Evolutionary conservation across 2,797 vertebrate genomes (phyloP).

Genomic region (Darevskia nairensis): DNA sequence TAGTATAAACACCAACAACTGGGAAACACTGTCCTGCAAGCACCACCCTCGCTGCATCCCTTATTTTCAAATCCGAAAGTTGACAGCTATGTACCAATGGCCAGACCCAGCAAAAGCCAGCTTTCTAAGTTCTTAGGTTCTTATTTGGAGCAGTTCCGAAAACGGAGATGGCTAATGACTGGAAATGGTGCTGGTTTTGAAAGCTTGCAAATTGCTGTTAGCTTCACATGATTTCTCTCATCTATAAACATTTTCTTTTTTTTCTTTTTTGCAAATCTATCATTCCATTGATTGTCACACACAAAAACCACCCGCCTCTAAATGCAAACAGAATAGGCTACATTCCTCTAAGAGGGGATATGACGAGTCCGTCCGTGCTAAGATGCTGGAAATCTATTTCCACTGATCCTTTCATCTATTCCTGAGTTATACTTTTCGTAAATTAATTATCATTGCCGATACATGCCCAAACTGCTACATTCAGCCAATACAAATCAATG

Average conservation of each 20-base stretch:
- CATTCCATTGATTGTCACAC: not conserved
- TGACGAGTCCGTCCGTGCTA: constrained; percentile 55
- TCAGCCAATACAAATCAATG: constrained; percentile 54
- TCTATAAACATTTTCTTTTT: not conserved
- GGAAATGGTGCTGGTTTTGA: not conserved
- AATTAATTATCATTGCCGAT: constrained; percentile 51
- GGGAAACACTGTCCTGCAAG: too few species aligned
- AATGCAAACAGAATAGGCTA: constrained; percentile 57
- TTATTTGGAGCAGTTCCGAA: not conserved
- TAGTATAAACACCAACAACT: too few species aligned
- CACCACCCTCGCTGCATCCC: too few species aligned
- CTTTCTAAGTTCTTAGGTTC: not conserved
- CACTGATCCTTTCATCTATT: constrained; percentile 69
- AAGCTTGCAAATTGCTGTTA: not conserved
- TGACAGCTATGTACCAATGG: too few species aligned
- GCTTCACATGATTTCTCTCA: not conserved
- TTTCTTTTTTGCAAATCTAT: not conserved
- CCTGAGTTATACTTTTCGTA: constrained; percentile 60
- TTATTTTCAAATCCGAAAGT: too few species aligned
- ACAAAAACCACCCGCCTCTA: not conserved
- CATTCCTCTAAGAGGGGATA: constrained; percentile 50
- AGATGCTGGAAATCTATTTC: constrained; percentile 51
- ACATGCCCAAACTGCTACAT: constrained; percentile 58
- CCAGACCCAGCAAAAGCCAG: too few species aligned
- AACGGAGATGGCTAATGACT: not conserved